phyloP scores from a whole-genome alignment of 2,113 vertebrate species.

The Lophochroa leadbeateri region DNA sequence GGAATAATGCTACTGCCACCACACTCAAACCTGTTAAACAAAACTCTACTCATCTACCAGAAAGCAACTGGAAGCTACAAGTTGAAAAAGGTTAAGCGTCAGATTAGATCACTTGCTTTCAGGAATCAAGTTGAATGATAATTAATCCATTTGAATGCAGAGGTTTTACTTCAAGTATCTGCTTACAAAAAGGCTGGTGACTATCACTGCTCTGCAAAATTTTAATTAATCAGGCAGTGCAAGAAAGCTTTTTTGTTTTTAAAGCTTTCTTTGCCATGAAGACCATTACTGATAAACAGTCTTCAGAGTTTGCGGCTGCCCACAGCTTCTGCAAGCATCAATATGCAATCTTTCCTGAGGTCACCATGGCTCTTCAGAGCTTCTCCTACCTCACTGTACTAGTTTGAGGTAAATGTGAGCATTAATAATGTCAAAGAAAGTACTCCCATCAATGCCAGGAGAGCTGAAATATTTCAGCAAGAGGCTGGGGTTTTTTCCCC shows the following conservation, averaged over 20 bases:
- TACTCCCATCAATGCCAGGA: neutral
- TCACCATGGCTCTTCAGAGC: neutral
- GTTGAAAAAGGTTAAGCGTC: neutral
- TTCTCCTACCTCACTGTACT: neutral
- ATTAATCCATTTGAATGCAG: neutral
- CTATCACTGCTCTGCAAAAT: neutral
- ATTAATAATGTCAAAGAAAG: neutral
- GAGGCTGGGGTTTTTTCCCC: neutral
- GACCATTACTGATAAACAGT: neutral
- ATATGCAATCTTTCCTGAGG: neutral
- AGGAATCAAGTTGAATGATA: conserved; percentile 8
- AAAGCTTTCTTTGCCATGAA: neutral
- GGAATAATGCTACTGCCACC: neutral
- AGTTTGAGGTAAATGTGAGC: neutral
- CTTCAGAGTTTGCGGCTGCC: neutral
- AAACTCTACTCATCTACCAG: neutral
- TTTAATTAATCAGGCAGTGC: neutral
- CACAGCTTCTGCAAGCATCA: neutral
- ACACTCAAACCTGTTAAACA: neutral
- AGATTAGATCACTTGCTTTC: neutral
- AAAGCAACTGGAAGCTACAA: neutral
- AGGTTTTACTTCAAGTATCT: neutral
- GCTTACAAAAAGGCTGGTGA: neutral
- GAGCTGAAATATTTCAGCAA: neutral
- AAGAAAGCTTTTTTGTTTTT: neutral